These are phyloP conservation scores for Tortrix viridana DNA, from an alignment of 2,888 invertebrate species.

Conservation along the genomic window DNA sequence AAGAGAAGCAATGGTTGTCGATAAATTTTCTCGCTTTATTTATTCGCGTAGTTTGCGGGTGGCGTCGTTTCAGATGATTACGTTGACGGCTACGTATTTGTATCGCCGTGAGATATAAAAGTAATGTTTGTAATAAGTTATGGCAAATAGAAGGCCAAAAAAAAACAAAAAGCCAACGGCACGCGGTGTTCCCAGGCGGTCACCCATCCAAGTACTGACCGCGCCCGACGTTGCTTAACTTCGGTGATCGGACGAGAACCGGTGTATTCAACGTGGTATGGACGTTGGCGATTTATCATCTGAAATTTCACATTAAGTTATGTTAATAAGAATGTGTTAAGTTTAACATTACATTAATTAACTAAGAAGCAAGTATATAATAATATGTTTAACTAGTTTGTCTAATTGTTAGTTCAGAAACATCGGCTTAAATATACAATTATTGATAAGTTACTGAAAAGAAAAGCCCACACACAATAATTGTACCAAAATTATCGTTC, in stretches of 20 bases:
- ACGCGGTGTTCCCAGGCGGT: slow-evolving; percentile 50
- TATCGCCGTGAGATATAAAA: slow-evolving; percentile 35
- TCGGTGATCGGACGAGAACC: slow-evolving; percentile 51
- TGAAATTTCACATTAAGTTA: neutral
- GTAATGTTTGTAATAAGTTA: slow-evolving; percentile 24
- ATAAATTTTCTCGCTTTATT: slow-evolving; percentile 62
- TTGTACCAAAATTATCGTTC: slow-evolving; percentile 41
- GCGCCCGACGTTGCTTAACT: slow-evolving; percentile 49
- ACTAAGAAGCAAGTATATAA: no score
- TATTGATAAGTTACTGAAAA: no score
- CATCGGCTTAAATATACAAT: no score
- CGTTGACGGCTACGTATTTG: slow-evolving; percentile 46
- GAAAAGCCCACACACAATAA: slow-evolving; percentile 2
- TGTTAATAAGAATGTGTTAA: no score
- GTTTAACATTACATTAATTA: no score
- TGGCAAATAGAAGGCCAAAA: slow-evolving; percentile 8
- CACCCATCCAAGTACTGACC: slow-evolving; percentile 50
- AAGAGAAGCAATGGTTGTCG: slow-evolving; percentile 64
- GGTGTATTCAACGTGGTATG: slow-evolving; percentile 47
- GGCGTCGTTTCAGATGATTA: slow-evolving; percentile 49
- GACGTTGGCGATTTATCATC: neutral
- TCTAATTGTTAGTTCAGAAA: no score
- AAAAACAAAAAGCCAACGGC: slow-evolving; percentile 39
- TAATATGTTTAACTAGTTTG: no score
- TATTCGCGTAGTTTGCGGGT: slow-evolving; percentile 53